Percentiles rank a stretch among this genome's conserved stretches.
phyloP scores from a whole-genome alignment of 2,797 vertebrate genomes.

The Sciaenops ocellatus region DNA sequence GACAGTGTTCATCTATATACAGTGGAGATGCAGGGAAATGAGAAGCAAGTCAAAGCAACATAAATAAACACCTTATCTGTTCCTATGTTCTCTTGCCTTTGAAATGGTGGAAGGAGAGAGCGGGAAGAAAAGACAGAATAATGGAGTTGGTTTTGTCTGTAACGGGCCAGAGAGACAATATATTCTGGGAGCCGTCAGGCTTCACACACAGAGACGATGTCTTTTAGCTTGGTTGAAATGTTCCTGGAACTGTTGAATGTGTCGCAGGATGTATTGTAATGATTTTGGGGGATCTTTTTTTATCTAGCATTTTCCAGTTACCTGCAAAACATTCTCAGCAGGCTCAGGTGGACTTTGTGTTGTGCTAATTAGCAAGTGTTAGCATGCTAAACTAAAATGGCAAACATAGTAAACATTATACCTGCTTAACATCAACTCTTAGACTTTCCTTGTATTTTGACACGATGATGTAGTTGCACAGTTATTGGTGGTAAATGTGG shows the following conservation, averaged over 20 bases:
- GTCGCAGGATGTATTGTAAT: not conserved
- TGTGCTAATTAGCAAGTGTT: too few species aligned
- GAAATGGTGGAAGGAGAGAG: slow-evolving; percentile 29
- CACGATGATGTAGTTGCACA: too few species aligned
- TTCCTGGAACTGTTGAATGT: too few species aligned
- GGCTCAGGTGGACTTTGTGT: not conserved
- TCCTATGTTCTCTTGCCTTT: slow-evolving; percentile 34
- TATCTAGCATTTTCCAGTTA: too few species aligned
- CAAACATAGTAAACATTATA: not conserved
- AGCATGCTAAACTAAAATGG: not conserved
- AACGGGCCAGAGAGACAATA: slow-evolving; percentile 21
- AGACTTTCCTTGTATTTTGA: not conserved
- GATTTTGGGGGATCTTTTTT: too few species aligned
- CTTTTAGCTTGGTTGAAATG: not conserved
- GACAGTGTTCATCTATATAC: slow-evolving; percentile 13
- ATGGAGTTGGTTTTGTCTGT: slow-evolving; percentile 26
- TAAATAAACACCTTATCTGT: slow-evolving; percentile 59
- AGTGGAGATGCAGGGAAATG: slow-evolving; percentile 30
- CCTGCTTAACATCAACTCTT: not conserved
- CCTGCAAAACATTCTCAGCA: not conserved
- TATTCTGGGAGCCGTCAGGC: slow-evolving; percentile 39
- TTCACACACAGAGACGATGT: slow-evolving; percentile 11
- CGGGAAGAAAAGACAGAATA: slow-evolving; percentile 13
- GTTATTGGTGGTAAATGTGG: not conserved
- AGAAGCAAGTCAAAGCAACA: slow-evolving; percentile 45